Conservation (phyloP, 2,888 invertebrate genomes). For the Isoperla grammatica region DNA sequence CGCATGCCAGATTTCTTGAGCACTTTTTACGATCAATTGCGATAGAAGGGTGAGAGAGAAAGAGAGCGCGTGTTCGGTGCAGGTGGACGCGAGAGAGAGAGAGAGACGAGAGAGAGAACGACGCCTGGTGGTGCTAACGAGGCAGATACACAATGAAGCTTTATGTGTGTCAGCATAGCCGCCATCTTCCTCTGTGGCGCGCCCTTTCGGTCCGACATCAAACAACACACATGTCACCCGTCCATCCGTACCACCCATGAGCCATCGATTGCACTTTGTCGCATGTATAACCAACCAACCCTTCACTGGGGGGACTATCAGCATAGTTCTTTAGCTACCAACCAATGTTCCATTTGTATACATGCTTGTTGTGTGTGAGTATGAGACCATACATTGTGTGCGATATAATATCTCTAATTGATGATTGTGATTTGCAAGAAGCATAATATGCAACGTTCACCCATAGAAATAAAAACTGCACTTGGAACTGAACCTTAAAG, state of each 20-base stretch:
- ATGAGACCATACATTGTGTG: too few species aligned
- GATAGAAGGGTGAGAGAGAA: background rate
- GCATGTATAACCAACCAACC: background rate
- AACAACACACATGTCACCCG: background rate
- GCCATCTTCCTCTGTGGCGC: slow-evolving; percentile 14
- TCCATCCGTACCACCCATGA: background rate
- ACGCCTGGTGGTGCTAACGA: slow-evolving; percentile 9
- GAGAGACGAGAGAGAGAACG: background rate
- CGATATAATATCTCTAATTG: too few species aligned
- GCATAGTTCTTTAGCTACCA: background rate
- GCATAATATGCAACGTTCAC: too few species aligned
- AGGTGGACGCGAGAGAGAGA: background rate
- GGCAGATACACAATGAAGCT: background rate
- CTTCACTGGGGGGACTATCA: background rate
- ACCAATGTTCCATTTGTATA: too few species aligned
- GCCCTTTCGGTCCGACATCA: background rate
- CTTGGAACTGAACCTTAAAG: too few species aligned
- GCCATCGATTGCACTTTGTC: background rate
- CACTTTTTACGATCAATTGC: too few species aligned
- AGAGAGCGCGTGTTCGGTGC: background rate
- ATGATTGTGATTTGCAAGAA: too few species aligned
- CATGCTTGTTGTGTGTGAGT: too few species aligned
- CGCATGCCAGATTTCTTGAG: too few species aligned
- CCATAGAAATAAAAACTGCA: too few species aligned
- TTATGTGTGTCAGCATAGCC: background rate